Percentiles rank a stretch among this genome's conserved stretches.
Evolutionary conservation across 2,888 invertebrate species (phyloP).

Genomic region (Dasypogon diadema): DNA sequence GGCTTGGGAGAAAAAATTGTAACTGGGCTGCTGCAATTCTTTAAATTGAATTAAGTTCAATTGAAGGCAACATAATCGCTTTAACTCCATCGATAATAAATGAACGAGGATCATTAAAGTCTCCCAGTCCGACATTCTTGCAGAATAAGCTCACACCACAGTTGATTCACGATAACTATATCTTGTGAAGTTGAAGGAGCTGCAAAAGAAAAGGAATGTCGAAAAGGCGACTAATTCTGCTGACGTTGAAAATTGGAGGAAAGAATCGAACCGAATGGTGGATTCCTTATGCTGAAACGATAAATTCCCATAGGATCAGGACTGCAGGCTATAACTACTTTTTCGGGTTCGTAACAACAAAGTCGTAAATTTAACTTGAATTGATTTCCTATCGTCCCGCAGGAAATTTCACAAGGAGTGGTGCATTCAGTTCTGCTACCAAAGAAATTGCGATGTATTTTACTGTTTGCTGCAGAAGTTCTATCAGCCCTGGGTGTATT

Average conservation of each 20-base stretch:
- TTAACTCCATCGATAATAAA: no score
- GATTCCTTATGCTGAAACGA: neutral
- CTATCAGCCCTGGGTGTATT: neutral
- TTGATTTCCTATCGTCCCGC: slow-evolving; percentile 3
- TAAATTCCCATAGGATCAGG: slow-evolving; percentile 1
- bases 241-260: neutral
- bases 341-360: neutral
- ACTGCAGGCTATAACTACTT: slow-evolving; percentile 3
- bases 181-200: neutral
- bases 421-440: neutral
- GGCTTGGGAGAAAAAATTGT: no score
- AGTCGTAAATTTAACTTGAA: slow-evolving; percentile 1
- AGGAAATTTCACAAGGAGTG: neutral
- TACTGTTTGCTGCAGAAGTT: neutral
- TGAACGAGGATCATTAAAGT: neutral
- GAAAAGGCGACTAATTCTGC: neutral
- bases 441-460: neutral
- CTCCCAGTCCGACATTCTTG: neutral
- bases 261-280: neutral
- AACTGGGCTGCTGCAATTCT: no score
- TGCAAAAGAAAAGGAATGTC: neutral
- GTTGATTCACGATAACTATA: neutral
- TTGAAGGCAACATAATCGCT: neutral
- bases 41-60: neutral
- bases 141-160: neutral